phyloP scores from a whole-genome alignment of 2,888 invertebrate species.

The Orthonevra nobilis region DNA sequence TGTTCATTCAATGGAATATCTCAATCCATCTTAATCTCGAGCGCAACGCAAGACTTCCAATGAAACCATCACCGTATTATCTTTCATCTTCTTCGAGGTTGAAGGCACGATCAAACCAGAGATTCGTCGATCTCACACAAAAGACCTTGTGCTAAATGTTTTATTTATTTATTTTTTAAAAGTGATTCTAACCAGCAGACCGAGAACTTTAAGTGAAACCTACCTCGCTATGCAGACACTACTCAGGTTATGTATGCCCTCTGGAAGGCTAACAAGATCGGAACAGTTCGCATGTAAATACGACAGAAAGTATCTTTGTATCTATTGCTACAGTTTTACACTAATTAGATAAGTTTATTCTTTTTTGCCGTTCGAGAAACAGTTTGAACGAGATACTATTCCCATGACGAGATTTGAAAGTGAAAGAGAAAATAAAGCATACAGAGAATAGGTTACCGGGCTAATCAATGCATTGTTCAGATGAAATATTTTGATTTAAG shows the following conservation, averaged over 20 bases:
- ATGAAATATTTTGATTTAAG: neutral
- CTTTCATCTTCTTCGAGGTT: slow-evolving; percentile 28
- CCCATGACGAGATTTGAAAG: slow-evolving; percentile 43
- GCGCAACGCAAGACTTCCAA: neutral
- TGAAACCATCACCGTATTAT: neutral
- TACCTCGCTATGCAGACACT: neutral
- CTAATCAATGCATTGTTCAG: slow-evolving; percentile 51
- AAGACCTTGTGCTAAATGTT: slow-evolving; percentile 50
- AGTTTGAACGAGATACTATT: slow-evolving; percentile 5
- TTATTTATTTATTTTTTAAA: slow-evolving; percentile 8
- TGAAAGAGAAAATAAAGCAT: slow-evolving; percentile 51
- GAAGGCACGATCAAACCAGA: slow-evolving; percentile 2
- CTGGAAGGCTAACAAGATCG: slow-evolving; percentile 26
- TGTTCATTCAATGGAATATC: no score
- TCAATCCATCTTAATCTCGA: neutral
- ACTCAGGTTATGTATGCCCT: slow-evolving; percentile 35
- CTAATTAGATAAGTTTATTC: slow-evolving; percentile 16
- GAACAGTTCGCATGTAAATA: neutral
- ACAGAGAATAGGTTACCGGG: slow-evolving; percentile 38
- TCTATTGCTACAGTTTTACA: slow-evolving; percentile 3
- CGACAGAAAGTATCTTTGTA: slow-evolving; percentile 16
- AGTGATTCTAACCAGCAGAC: slow-evolving; percentile 51
- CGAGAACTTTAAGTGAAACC: slow-evolving; percentile 43
- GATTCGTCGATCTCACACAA: slow-evolving; percentile 8
- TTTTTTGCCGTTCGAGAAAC: slow-evolving; percentile 9